Base-by-base conservation (phyloP, 2,797 vertebrate genomes). In the Gymnopithys bicolor region DNA sequence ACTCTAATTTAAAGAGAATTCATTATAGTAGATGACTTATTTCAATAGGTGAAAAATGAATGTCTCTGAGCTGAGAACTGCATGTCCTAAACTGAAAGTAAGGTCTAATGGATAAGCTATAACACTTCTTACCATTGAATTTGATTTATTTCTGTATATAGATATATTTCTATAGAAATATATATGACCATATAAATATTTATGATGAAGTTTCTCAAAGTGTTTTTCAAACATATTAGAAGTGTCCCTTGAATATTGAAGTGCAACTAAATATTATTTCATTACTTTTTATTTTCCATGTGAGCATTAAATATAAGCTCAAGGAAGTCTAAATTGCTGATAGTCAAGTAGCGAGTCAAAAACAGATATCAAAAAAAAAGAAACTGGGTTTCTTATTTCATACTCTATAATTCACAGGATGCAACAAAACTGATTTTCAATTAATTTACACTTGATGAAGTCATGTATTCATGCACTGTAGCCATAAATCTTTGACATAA, bases 1-100 rank as follows among this genome's bases (percentile, higher is more conserved):
- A 91, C 23, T 63, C 56, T 94, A 81, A 93, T 93, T 97, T 96
- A 88, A 95, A 96, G 83, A 77, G 56, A 94, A 94, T 93, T 97
- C 55, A 84, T 95, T 96, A 84, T 30, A 77, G 75, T 91, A 82
- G 56, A 28, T 89, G 67, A 77, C 37, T 95, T 94, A 91, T 87
- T 96, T 86, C 96, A 96, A 73, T n/a, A 90, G 49, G 69, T 95
- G 70, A 89, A 64, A 94, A 96, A 95, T 76, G 3, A 93, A 93
- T 89, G 30, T 3, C 25, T 96, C 49, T 58, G 84, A 84, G 37
- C 8, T 84, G 10, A 77, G 22, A 69, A 53, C n/a, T 68, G 3
- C 11, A 15, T 82, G 35, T 75, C 90, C 58, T 74, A 49, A 93
- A 85, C 71, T 76, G n/a, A 84, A 88, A 27, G 19, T 67, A 83